phyloP scores from a whole-genome alignment of 2,113 vertebrate genomes.

The Apteryx owenii region DNA sequence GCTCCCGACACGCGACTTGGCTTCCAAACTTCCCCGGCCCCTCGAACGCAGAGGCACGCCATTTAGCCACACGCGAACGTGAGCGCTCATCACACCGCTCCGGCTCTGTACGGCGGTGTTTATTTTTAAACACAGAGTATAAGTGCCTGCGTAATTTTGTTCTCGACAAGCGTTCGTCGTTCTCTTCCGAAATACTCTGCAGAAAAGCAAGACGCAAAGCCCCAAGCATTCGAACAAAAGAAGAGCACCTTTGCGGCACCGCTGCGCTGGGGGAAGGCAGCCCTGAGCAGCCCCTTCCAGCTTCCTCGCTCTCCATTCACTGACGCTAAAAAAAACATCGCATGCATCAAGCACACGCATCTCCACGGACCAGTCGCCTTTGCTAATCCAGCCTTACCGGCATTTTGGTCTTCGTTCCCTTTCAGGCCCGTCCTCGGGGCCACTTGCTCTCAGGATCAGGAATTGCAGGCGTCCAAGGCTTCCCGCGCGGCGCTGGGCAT shows the following conservation, averaged over 20 bases:
- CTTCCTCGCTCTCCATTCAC: not conserved
- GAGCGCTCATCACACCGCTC: constrained; percentile 43
- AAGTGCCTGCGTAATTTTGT: constrained; percentile 38
- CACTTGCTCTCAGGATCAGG: too few relatives aligned
- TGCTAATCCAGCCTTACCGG: too few relatives aligned
- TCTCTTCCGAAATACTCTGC: constrained; percentile 23
- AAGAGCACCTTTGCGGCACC: not conserved
- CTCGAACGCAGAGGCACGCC: constrained; percentile 10
- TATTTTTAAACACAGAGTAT: constrained; percentile 54
- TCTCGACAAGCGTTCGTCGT: constrained; percentile 20
- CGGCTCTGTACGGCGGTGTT: constrained; percentile 32
- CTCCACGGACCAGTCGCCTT: too few relatives aligned
- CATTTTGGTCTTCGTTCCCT: too few relatives aligned
- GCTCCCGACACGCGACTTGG: not conserved
- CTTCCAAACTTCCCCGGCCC: constrained; percentile 27
- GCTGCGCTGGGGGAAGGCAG: not conserved
- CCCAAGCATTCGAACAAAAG: not conserved
- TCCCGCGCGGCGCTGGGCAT: too few relatives aligned
- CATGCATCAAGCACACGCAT: too few relatives aligned
- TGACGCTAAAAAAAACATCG: too few relatives aligned
- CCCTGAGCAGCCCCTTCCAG: not conserved
- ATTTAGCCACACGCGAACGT: constrained; percentile 47
- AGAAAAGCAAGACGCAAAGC: not conserved
- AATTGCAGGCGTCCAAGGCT: too few relatives aligned
- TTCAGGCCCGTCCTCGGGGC: too few relatives aligned